Base-by-base conservation (phyloP, 2,113 vertebrate genomes). In the Sturnus vulgaris region DNA sequence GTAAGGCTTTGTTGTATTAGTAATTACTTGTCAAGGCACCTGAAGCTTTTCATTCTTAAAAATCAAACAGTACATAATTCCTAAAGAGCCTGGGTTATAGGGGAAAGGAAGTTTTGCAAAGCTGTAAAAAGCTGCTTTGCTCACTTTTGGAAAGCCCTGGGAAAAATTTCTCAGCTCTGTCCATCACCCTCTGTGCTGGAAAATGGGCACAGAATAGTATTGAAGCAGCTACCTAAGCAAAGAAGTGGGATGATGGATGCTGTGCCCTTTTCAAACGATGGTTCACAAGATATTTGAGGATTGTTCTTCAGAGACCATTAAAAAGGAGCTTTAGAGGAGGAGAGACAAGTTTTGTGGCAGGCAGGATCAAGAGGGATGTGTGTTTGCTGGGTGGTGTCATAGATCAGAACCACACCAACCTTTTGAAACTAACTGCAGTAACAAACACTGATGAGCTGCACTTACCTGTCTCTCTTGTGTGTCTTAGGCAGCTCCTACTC, bases 301-400 rank as follows among this genome's bases (percentile, higher is more conserved):
- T 95, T 93, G 93, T 84, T 95, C 92, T 96, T 96, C 63, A 22
- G 92, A 93, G 90, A 71, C 82, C 86, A 71, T 95, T 92, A 92
- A 88, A 92, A 93, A 56, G 72, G 56, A 86, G 85, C 90, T 94
- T 83, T 86, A 66, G 95, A 93, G 85, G 72, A 93, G 86, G 72
- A 86, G 69, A 71, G 42, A 60, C 52, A 47, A 42, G 90, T 53
- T 61, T 60, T 50, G 69, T 86, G 93, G 75, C 87, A 94, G 94
- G 35, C 79, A 88, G 82, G 90, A 97, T 90, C 86, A 88, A 94
- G 90, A 91, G 71, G 82, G 82, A 90, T 86, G 88, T 53, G 86
- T 90, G 89, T 94, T 85, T 88, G 71, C 82, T 86, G 87, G 53
- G 68, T 60, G 80, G 93, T 86, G 88, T 84, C 88, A 63, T 18